Evolutionary conservation across 2,113 vertebrate genomes (phyloP), one percentile per base, ranked within the genome.

Genomic region (Aldabrachelys gigantea): DNA sequence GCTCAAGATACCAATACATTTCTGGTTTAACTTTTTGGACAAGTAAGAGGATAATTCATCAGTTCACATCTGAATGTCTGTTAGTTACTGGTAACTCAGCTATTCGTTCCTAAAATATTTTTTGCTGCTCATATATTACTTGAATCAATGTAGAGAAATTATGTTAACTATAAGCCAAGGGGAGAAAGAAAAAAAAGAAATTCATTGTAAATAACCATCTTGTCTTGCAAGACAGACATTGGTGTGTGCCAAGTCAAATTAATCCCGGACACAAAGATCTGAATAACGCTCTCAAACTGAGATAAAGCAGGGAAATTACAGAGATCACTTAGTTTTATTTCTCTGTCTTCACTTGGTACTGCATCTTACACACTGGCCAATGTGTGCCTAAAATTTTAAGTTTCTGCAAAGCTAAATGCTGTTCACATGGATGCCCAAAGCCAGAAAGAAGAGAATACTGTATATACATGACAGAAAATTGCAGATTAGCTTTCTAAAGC

Each of bases 181-280:
- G 17, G 72, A 95, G 80, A 91, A 92, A 72, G 90, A 57, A 80
- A 82, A 52, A 92, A 92, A 91, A 95, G 85, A 92, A 95, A 82
- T 83, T 76, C 76, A 93, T 79, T 91, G 95, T 96, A 96, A 95
- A 96, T 96, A 89, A 96, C 96, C 95, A 96, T 94, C 94, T 92
- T 90, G 94, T 94, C 96, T 91, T 83, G 95, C 93, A 92, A 96
- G 94, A 94, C 95, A 94, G 91, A 92, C 89, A 85, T 5, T 38
- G 90, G 78, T 31, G 65, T 22, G 93, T 96, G 95, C 95, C 96
- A 97, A 96, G 89, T 47, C 94, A 96, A 97, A 97, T 94, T 89
- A 96, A 94, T 88, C 86, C 96, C 94, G 96, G 95, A 82, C 95
- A 95, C 90, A 96, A 92, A 96, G 94, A 95, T 95, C 83, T 88